These are phyloP conservation scores for Phalloptychus januarius DNA, from an alignment of 2,797 vertebrate species.

Conservation along the genomic window DNA sequence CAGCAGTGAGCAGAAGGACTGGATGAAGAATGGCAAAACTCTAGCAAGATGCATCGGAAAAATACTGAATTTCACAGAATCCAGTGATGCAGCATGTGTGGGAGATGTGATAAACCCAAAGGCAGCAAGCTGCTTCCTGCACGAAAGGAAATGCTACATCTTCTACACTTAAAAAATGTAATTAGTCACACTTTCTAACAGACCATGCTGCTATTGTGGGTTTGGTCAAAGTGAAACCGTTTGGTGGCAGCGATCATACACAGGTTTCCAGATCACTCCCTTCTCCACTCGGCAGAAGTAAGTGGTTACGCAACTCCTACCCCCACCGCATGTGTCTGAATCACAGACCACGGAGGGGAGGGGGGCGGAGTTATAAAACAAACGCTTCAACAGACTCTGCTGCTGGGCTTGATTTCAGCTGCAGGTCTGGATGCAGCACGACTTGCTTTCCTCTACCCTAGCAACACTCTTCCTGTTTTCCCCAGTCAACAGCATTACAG, in stretches of 20 bases:
- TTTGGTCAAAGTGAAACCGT: constrained; percentile 5
- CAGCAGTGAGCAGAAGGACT: constrained; percentile 2
- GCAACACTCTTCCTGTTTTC: constrained; percentile 44
- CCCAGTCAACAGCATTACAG: neutral
- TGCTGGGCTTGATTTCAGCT: constrained; percentile 56
- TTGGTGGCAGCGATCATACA: constrained; percentile 8
- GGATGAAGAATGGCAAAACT: constrained; percentile 6
- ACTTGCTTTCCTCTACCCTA: constrained; percentile 48
- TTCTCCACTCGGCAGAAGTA: constrained; percentile 53
- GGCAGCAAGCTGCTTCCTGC: constrained; percentile 5
- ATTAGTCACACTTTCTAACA: neutral
- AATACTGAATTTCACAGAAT: neutral
- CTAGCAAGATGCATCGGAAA: neutral
- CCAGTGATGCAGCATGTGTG: neutral
- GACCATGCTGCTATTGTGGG: neutral
- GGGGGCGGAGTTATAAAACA: constrained; percentile 61
- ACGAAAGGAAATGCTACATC: neutral
- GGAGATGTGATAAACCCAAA: constrained; percentile 9
- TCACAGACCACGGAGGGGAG: constrained; percentile 40
- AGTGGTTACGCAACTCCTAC: constrained; percentile 65
- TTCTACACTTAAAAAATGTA: neutral
- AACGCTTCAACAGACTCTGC: constrained; percentile 41
- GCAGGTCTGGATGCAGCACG: constrained; percentile 42
- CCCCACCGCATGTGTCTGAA: constrained; percentile 11
- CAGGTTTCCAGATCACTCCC: constrained; percentile 42